Evolutionary conservation across 2,113 vertebrate genomes (phyloP).

Genomic region (Ochotona princeps): DNA sequence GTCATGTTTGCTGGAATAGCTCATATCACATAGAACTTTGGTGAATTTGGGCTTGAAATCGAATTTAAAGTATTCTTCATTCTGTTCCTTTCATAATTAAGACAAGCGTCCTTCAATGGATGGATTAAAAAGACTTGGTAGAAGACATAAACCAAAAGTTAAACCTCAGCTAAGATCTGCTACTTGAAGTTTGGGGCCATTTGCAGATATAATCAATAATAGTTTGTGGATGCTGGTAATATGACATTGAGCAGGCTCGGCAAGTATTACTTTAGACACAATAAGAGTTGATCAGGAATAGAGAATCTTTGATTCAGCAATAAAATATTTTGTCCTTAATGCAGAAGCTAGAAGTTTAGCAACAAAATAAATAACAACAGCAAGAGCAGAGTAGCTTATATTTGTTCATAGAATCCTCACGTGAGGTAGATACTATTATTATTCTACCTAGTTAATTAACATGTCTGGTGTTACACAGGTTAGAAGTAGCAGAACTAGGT

Average conservation of each 20-base stretch:
- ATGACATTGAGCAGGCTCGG: neutral
- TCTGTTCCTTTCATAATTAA: constrained; percentile 3
- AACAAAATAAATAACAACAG: neutral
- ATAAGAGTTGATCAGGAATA: neutral
- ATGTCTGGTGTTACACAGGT: neutral
- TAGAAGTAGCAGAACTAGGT: neutral
- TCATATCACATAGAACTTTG: neutral
- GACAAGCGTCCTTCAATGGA: neutral
- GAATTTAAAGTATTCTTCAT: neutral
- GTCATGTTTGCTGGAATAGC: neutral
- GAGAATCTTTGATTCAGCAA: neutral
- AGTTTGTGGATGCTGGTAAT: neutral
- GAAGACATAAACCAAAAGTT: neutral
- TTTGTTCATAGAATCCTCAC: neutral
- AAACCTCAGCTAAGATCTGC: neutral
- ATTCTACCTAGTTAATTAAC: neutral
- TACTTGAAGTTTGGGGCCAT: neutral
- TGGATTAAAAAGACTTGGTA: neutral
- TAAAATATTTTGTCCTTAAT: neutral
- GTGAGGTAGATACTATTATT: neutral
- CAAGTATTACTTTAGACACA: neutral
- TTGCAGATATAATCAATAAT: neutral
- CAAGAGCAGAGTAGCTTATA: neutral
- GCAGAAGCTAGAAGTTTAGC: neutral
- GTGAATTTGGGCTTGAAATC: neutral